These are phyloP conservation scores for Sigmodon hispidus DNA, from an alignment of 2,113 vertebrate genomes.

Conservation along the genomic window DNA sequence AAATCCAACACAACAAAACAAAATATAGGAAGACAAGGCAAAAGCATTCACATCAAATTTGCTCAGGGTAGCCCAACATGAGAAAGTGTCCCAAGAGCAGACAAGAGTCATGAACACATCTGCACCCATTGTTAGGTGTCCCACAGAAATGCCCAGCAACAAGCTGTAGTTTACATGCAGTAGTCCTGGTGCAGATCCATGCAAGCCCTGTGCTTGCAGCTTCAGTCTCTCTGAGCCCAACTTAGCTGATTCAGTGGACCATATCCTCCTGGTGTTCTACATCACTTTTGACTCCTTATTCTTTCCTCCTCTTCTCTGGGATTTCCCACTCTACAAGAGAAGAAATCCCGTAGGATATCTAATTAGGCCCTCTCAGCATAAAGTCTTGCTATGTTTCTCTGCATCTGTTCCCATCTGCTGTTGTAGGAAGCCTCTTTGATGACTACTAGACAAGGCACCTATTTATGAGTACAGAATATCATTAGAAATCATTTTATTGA, in stretches of 20 bases:
- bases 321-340: neutral
- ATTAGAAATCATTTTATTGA: too few species aligned
- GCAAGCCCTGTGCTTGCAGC: neutral
- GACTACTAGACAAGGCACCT: neutral
- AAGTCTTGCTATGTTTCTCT: neutral
- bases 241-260: neutral
- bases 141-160: neutral
- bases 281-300: neutral
- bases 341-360: neutral
- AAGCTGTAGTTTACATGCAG: neutral
- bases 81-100: neutral
- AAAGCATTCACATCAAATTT: neutral
- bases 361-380: neutral
- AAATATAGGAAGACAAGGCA: neutral
- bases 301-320: neutral
- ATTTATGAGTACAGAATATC: neutral
- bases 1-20: neutral
- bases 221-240: neutral
- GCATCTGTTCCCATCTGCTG: neutral
- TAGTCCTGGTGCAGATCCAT: neutral
- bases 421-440: neutral
- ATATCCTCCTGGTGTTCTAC: neutral
- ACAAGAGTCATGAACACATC: neutral
- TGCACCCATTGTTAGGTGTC: neutral
- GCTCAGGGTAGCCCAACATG: neutral